Evolutionary conservation across 2,888 invertebrate genomes (phyloP).

Genomic region (Meteorus cinctellus): DNA sequence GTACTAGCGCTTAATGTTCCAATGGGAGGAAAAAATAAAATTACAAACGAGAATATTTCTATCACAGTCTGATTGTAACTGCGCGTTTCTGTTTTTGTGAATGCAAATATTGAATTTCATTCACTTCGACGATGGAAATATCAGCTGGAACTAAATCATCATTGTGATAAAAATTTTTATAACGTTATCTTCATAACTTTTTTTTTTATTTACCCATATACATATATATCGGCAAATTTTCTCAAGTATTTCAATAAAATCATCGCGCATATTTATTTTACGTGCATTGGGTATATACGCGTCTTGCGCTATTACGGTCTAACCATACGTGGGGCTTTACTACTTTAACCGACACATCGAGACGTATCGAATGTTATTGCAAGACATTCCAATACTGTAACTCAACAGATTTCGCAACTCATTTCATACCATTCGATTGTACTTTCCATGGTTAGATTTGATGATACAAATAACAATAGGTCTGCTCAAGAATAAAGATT

Average conservation of each 20-base stretch:
- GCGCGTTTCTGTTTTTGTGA: neutral
- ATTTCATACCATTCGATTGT: neutral
- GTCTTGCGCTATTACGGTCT: neutral
- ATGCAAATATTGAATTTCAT: neutral
- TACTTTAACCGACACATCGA: slow-evolving; percentile 2
- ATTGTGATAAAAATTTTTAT: neutral
- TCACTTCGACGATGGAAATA: neutral
- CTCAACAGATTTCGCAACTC: neutral
- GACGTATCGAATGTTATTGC: slow-evolving; percentile 6
- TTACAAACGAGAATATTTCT: neutral
- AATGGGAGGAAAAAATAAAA: neutral
- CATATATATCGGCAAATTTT: slow-evolving; percentile 4
- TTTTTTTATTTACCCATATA: neutral
- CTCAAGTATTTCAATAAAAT: slow-evolving; percentile 24
- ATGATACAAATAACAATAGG: neutral
- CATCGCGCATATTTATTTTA: neutral
- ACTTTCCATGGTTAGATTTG: neutral
- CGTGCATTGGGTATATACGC: neutral
- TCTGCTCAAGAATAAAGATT: neutral
- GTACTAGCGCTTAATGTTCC: neutral
- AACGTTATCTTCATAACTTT: neutral
- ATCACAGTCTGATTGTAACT: neutral
- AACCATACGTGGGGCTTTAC: slow-evolving; percentile 23
- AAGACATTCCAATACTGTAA: neutral
- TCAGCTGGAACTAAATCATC: neutral